These are phyloP conservation scores for Plagodis pulveraria DNA, from an alignment of 2,888 invertebrate species.

Conservation along the genomic window DNA sequence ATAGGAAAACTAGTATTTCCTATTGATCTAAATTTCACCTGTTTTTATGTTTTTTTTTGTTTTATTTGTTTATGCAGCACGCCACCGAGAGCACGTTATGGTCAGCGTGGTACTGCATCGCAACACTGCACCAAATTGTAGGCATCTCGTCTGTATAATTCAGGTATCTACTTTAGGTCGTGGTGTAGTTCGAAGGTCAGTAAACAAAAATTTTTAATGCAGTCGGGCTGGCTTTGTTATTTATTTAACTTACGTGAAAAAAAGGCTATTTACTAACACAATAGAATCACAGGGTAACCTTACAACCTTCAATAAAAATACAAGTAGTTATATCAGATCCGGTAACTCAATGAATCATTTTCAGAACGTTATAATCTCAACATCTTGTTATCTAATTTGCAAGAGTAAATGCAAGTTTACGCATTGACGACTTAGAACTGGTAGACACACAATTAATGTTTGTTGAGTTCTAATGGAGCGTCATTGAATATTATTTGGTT, in stretches of 20 bases:
- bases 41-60: no score
- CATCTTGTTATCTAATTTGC: constrained; percentile 24
- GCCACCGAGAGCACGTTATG: no score
- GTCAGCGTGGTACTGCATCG: no score
- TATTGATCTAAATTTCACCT: no score
- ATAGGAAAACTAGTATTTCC: no score
- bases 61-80: no score
- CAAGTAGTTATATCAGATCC: constrained; percentile 23
- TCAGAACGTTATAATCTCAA: constrained; percentile 20
- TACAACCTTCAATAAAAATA: constrained; percentile 27
- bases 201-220: background rate
- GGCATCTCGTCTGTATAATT: no score
- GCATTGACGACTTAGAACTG: background rate
- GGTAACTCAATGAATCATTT: constrained; percentile 28
- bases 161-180: no score
- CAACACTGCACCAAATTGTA: no score
- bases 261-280: constrained; percentile 16
- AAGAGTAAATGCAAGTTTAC: constrained; percentile 5
- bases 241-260: background rate
- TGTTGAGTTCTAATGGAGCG: no score
- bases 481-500: no score
- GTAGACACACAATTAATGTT: background rate
- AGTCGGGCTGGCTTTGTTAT: background rate
- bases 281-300: constrained; percentile 23
- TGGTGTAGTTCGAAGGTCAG: no score